Evolutionary conservation across 2,113 vertebrate species (phyloP).

Genomic region (Phylloscopus whistleri): DNA sequence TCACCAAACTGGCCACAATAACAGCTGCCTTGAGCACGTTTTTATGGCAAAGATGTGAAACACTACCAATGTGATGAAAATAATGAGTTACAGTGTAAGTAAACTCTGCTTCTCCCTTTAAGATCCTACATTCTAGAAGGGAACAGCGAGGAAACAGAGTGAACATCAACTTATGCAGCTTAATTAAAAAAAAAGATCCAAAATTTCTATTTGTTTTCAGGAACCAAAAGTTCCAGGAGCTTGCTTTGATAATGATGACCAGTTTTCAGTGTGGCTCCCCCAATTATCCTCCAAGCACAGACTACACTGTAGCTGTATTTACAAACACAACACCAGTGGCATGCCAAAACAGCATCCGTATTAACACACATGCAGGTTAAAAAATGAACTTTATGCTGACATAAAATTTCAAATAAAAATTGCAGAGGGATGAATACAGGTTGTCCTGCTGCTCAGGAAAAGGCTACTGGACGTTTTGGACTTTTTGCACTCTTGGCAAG

Average conservation of each 20-base stretch:
- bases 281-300: neutral
- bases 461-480: neutral
- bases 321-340: neutral
- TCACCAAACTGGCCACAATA: fast-evolving
- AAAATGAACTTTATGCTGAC: neutral
- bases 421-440: neutral
- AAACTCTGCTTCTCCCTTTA: neutral
- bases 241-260: neutral
- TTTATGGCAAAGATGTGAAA: neutral
- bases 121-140: neutral
- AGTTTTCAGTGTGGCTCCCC: neutral
- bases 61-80: neutral
- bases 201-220: neutral
- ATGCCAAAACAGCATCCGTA: fast-evolving
- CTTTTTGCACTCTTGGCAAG: neutral
- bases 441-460: neutral
- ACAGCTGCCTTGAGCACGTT: neutral
- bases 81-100: neutral
- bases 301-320: neutral
- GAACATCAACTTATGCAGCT: neutral
- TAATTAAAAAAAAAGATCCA: neutral
- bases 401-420: neutral
- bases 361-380: neutral
- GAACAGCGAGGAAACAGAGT: neutral
- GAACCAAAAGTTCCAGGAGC: neutral